Percentiles rank a stretch among this genome's conserved stretches.
Conservation (phyloP, 2,797 vertebrate genomes). For the Strix occidentalis region DNA sequence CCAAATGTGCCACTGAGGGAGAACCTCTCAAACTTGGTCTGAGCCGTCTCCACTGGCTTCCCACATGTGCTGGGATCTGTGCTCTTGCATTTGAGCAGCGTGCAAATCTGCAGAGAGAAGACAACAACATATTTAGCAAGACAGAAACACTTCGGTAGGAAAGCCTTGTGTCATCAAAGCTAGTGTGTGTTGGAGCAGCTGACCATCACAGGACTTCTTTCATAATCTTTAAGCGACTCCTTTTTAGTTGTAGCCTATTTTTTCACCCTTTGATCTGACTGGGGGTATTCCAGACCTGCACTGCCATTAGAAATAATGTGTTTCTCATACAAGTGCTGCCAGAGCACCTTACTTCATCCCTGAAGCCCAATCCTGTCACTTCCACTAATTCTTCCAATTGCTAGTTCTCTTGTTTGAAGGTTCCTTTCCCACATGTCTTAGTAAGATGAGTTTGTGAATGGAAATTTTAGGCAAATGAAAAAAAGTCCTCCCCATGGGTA, state of each 20-base stretch:
- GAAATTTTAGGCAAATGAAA: not conserved
- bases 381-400: not conserved
- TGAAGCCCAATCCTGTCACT: not conserved
- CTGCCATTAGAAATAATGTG: not conserved
- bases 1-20: constrained; percentile 75
- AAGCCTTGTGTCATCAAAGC: not conserved
- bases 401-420: not conserved
- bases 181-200: not conserved
- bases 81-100: constrained; percentile 69
- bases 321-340: not conserved
- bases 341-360: not conserved
- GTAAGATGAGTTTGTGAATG: not conserved
- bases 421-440: not conserved
- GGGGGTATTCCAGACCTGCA: not conserved
- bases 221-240: not conserved
- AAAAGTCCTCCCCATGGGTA: not conserved
- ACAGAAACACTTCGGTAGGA: not conserved
- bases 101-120: constrained; percentile 64
- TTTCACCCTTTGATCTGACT: not conserved
- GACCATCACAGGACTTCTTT: not conserved
- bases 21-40: constrained; percentile 70
- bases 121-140: not conserved
- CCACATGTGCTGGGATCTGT: constrained; percentile 51
- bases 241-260: not conserved
- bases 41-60: constrained; percentile 39